phyloP scores from a whole-genome alignment of 2,113 vertebrate species.

The Australoheros scitulus region DNA sequence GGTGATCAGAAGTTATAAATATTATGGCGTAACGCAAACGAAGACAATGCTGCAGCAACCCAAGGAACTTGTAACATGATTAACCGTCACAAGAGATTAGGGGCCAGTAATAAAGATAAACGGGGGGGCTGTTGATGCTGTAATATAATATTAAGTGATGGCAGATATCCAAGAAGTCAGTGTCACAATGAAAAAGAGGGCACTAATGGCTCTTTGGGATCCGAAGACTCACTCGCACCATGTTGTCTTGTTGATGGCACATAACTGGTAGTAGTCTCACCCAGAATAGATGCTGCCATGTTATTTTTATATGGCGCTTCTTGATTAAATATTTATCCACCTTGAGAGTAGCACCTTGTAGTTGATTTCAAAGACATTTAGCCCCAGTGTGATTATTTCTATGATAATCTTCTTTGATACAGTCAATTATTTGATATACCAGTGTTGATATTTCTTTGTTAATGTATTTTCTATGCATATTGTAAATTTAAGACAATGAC shows the following conservation, averaged over 20 bases:
- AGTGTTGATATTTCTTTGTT: neutral
- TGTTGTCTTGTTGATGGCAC: conserved; percentile 55
- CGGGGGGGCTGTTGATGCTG: conserved; percentile 56
- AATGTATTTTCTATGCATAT: neutral
- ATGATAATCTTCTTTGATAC: neutral
- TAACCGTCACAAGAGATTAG: conserved; percentile 70
- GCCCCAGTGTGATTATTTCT: neutral
- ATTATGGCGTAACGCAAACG: neutral
- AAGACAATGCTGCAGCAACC: conserved; percentile 37
- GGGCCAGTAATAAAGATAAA: conserved; percentile 72
- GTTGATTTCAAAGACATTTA: conserved; percentile 16
- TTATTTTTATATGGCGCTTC: neutral
- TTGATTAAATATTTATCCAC: conserved; percentile 40
- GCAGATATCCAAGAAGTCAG: conserved; percentile 70
- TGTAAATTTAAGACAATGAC: neutral
- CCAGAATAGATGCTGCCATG: conserved; percentile 14
- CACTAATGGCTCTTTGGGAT: conserved; percentile 68
- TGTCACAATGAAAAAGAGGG: conserved; percentile 66
- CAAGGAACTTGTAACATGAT: conserved; percentile 64
- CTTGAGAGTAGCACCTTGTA: neutral
- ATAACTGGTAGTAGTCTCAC: conserved; percentile 23
- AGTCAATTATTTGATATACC: neutral
- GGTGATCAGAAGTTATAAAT: conserved; percentile 49
- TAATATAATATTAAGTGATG: conserved; percentile 72
- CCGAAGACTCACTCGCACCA: conserved; percentile 44